A percentile compares a stretch with the other conserved stretches of the same genome.
These are phyloP conservation scores for Clarias pachynema DNA, from an alignment of 2,797 vertebrate species.

Conservation along the genomic window DNA sequence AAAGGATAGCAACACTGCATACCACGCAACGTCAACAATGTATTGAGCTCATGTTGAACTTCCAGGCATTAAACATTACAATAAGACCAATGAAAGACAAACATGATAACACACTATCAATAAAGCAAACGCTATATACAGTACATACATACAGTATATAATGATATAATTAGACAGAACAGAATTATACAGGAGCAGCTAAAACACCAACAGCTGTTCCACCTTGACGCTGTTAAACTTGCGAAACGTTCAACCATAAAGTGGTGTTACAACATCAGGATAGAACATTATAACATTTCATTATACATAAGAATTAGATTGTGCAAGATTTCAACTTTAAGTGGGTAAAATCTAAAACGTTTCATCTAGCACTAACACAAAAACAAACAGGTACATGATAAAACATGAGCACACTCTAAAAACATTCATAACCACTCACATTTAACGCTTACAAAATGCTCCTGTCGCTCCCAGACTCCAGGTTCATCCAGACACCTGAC, in stretches of 20 bases:
- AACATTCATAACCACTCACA: neutral
- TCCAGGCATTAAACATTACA: neutral
- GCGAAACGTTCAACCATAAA: neutral
- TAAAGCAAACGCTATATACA: neutral
- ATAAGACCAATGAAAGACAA: neutral
- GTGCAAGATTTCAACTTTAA: neutral
- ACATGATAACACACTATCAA: too few relatives aligned
- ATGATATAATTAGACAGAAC: neutral
- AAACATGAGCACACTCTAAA: neutral
- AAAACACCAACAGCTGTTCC: constrained; percentile 14
- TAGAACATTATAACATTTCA: neutral
- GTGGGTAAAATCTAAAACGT: neutral
- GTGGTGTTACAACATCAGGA: neutral
- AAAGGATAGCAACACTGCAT: neutral
- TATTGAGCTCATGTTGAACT: neutral
- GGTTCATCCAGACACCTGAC: constrained; percentile 48
- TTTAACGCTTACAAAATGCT: constrained; percentile 45
- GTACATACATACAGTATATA: neutral
- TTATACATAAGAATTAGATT: neutral
- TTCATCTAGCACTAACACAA: neutral
- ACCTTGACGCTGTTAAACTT: neutral
- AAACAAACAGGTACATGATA: neutral
- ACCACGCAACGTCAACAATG: neutral
- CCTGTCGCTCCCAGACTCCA: constrained; percentile 21
- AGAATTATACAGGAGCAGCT: neutral